Conservation (phyloP, 2,888 invertebrate species). For the Coelinius sp. region DNA sequence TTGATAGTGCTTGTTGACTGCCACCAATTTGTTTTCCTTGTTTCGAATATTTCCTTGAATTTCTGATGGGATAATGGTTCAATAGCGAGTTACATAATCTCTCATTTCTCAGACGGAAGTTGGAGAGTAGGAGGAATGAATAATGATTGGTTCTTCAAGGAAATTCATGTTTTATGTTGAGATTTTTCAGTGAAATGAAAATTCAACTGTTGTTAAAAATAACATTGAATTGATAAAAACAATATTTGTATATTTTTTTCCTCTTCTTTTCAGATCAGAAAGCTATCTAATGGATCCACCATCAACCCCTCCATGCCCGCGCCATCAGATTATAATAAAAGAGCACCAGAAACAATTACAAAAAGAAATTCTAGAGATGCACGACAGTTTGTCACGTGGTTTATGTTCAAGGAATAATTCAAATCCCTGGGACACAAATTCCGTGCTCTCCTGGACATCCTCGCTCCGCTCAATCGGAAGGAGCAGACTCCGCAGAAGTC, state of each 20-base stretch:
- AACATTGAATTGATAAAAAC: not conserved
- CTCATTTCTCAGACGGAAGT: not conserved
- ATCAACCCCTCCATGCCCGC: slow-evolving; percentile 46
- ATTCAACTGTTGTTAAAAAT: too few relatives aligned
- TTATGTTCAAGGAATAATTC: slow-evolving; percentile 54
- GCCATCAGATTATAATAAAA: slow-evolving; percentile 54
- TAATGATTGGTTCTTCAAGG: too few relatives aligned
- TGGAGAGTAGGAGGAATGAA: too few relatives aligned
- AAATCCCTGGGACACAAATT: slow-evolving; percentile 59
- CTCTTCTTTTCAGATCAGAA: slow-evolving; percentile 52
- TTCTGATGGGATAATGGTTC: not conserved
- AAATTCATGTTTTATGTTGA: too few relatives aligned
- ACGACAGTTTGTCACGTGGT: slow-evolving; percentile 60
- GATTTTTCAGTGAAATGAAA: too few relatives aligned
- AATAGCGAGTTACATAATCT: not conserved
- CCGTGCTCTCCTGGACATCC: slow-evolving; percentile 59
- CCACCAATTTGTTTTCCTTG: not conserved
- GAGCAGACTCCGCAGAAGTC: slow-evolving; percentile 51
- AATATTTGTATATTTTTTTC: not conserved
- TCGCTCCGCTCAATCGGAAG: slow-evolving; percentile 56
- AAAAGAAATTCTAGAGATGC: slow-evolving; percentile 60
- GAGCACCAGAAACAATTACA: slow-evolving; percentile 59
- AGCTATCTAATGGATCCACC: slow-evolving; percentile 50
- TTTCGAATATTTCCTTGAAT: not conserved
- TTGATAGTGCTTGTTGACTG: not conserved